Conservation (phyloP, 2,113 vertebrate genomes). For the Tichodroma muraria region DNA sequence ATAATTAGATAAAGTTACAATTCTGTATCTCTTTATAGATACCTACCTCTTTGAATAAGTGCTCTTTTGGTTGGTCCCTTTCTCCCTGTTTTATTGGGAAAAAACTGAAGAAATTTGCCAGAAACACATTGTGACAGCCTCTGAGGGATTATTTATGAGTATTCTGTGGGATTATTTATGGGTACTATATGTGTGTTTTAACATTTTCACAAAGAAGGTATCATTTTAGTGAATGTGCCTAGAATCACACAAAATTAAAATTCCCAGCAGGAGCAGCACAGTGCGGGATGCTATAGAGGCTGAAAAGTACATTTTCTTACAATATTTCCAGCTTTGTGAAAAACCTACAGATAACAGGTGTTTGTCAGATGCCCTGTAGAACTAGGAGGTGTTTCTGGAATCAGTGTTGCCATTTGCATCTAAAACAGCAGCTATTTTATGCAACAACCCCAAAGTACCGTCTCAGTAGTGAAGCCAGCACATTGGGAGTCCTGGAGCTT, state of each 20-base stretch:
- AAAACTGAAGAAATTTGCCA: not conserved
- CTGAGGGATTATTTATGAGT: not conserved
- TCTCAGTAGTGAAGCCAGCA: not conserved
- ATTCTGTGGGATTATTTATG: not conserved
- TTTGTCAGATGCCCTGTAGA: not conserved
- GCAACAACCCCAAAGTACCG: not conserved
- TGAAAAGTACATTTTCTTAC: not conserved
- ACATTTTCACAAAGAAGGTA: not conserved
- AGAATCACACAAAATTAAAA: not conserved
- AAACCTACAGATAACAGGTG: not conserved
- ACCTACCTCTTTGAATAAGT: not conserved
- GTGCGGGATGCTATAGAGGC: not conserved
- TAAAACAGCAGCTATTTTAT: not conserved
- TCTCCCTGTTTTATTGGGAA: not conserved
- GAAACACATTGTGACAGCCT: not conserved
- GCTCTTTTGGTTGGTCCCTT: not conserved
- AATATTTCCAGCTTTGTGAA: not conserved
- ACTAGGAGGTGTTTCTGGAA: not conserved
- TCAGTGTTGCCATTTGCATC: not conserved
- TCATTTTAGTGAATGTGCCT: not conserved
- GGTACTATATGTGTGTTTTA: not conserved
- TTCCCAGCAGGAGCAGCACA: not conserved
- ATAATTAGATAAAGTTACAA: not conserved
- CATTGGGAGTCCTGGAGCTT: not conserved
- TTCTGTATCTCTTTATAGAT: not conserved